Conservation (phyloP, 2,113 vertebrate species). For the Ramphastos sulfuratus region DNA sequence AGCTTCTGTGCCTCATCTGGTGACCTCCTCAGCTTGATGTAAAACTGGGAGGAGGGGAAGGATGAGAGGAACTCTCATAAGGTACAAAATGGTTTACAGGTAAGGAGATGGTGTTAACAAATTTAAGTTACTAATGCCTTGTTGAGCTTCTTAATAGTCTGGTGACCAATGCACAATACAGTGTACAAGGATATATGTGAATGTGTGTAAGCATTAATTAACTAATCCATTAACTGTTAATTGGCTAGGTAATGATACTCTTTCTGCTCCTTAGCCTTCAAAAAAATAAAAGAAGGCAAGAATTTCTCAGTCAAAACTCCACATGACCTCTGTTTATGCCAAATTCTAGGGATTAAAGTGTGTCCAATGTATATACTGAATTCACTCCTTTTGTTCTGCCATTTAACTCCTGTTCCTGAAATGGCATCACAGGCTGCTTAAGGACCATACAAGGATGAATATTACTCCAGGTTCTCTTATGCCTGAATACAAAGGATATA, state of each 20-base stretch:
- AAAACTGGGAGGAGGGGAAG: not conserved
- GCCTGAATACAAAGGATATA: not conserved
- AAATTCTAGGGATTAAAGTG: not conserved
- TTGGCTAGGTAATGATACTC: not conserved
- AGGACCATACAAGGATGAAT: not conserved
- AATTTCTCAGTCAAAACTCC: not conserved
- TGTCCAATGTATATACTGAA: not conserved
- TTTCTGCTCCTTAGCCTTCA: not conserved
- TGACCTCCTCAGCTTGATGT: not conserved
- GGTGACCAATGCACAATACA: not conserved
- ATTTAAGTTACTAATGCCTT: not conserved
- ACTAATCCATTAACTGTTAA: not conserved
- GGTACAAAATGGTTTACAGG: not conserved
- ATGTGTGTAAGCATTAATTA: not conserved
- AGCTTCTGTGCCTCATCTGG: not conserved
- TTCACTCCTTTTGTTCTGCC: not conserved
- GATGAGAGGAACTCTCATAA: not conserved
- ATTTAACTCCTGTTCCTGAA: not conserved
- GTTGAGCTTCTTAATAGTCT: not conserved
- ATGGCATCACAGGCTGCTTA: not conserved
- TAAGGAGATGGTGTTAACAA: not conserved
- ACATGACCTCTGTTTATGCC: not conserved
- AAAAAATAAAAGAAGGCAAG: not conserved
- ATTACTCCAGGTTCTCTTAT: not conserved
- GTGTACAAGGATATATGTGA: not conserved